Conservation (phyloP, 2,888 invertebrate genomes). For the Norana najaformis region DNA sequence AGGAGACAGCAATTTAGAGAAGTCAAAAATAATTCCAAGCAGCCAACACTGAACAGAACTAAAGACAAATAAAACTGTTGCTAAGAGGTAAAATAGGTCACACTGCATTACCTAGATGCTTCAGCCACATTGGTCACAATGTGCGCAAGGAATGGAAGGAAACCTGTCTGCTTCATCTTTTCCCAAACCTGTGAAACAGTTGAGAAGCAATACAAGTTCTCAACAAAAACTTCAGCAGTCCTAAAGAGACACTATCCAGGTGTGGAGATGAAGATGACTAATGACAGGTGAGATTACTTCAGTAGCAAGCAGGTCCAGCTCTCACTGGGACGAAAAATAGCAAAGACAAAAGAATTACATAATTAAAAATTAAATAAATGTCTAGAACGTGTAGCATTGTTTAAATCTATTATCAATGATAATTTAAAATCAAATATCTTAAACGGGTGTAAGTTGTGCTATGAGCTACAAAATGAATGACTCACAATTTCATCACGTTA, state of each 20-base stretch:
- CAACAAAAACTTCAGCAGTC: neutral
- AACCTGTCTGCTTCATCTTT: conserved; percentile 56
- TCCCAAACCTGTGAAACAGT: conserved; percentile 47
- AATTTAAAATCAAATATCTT: neutral
- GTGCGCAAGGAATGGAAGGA: conserved; percentile 57
- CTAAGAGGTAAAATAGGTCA: no score
- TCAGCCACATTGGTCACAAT: conserved; percentile 54
- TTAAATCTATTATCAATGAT: no score
- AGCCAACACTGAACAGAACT: neutral
- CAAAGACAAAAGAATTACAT: no score
- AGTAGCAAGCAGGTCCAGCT: no score
- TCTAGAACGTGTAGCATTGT: no score
- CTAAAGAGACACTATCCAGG: neutral
- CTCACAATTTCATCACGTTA: neutral
- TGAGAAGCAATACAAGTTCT: neutral
- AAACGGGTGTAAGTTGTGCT: neutral
- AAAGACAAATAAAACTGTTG: neutral
- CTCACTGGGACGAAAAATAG: no score
- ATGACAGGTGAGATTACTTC: no score
- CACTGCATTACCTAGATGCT: conserved; percentile 50
- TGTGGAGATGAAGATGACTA: no score
- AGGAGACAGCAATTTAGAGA: neutral
- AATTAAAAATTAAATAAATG: no score
- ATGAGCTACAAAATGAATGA: neutral
- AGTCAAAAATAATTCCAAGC: neutral